phyloP scores from a whole-genome alignment of 2,888 invertebrate species.

The Chymomyza caudatula region DNA sequence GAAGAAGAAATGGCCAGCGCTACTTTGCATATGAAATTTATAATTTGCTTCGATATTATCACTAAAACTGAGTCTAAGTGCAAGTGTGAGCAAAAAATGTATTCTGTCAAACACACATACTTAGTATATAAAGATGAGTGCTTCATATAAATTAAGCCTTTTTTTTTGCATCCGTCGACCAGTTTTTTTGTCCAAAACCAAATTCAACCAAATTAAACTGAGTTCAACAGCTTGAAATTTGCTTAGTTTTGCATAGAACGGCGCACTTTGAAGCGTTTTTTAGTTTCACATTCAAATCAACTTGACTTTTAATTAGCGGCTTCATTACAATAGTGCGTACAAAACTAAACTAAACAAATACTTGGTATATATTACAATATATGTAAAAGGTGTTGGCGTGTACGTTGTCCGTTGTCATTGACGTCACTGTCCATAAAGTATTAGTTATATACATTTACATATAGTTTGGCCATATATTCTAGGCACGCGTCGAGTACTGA shows the following conservation, averaged over 20 bases:
- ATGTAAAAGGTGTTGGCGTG: not conserved
- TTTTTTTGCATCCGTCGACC: not conserved
- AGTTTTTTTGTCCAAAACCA: not conserved
- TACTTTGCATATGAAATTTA: slow-evolving; percentile 41
- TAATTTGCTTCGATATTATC: not conserved
- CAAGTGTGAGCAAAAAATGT: not conserved
- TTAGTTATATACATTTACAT: not conserved
- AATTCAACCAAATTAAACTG: not conserved
- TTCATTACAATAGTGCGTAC: slow-evolving; percentile 26
- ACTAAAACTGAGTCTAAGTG: not conserved
- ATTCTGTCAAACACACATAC: too few relatives aligned
- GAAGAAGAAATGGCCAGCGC: slow-evolving; percentile 9
- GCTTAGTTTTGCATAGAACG: not conserved
- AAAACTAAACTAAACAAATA: slow-evolving; percentile 1
- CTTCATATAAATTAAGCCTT: not conserved
- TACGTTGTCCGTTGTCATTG: slow-evolving; percentile 23
- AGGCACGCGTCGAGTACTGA: slow-evolving; percentile 48
- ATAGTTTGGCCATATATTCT: slow-evolving; percentile 47
- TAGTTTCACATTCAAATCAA: not conserved
- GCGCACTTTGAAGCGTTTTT: not conserved
- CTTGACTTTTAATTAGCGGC: slow-evolving; percentile 41
- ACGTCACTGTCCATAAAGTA: slow-evolving; percentile 43
- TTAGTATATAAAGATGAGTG: not conserved
- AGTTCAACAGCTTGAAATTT: not conserved
- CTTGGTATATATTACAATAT: not conserved